phyloP scores from a whole-genome alignment of 2,888 invertebrate genomes.

The Epinotia ramella region DNA sequence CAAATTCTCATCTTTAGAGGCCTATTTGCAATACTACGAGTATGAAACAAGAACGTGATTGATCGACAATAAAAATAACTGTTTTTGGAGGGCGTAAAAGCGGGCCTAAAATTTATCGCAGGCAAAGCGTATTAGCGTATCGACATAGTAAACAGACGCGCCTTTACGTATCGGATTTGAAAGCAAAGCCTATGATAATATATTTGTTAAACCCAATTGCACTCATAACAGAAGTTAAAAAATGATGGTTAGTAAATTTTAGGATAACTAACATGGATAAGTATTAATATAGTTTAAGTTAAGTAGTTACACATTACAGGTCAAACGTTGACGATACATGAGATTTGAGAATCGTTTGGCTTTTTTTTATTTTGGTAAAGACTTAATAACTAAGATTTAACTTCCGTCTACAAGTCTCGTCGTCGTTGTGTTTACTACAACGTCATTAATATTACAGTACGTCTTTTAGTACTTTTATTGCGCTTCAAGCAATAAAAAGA shows the following conservation, averaged over 20 bases:
- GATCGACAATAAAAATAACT: neutral
- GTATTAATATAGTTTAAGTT: too few relatives aligned
- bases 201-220: neutral
- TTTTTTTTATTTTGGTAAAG: too few relatives aligned
- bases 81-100: neutral
- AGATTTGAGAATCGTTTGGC: too few relatives aligned
- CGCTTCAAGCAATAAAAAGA: too few relatives aligned
- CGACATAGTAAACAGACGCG: constrained; percentile 2
- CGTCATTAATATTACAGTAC: too few relatives aligned
- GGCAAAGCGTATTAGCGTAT: neutral
- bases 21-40: neutral
- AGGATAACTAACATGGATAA: neutral
- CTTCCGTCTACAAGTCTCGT: too few relatives aligned
- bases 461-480: too few relatives aligned
- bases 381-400: too few relatives aligned
- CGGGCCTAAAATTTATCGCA: neutral
- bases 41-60: neutral
- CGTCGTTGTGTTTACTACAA: too few relatives aligned
- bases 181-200: neutral
- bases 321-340: too few relatives aligned
- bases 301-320: too few relatives aligned
- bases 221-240: neutral
- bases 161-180: neutral
- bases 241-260: neutral
- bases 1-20: neutral